phyloP scores from a whole-genome alignment of 2,113 vertebrate species.

The Beaufortia kweichowensis region DNA sequence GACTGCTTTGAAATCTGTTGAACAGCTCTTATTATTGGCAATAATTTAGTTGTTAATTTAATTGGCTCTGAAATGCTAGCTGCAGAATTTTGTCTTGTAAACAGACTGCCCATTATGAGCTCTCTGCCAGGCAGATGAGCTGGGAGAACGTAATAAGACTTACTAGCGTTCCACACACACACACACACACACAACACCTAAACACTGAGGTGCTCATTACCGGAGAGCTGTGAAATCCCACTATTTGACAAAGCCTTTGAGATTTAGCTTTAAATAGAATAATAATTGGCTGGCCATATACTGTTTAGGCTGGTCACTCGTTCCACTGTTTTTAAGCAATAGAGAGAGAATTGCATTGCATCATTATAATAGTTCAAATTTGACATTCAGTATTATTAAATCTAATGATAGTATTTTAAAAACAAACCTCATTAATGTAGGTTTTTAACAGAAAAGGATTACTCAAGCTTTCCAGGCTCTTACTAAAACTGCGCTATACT shows the following conservation, averaged over 20 bases:
- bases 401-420: constrained; percentile 12
- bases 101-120: constrained; percentile 59
- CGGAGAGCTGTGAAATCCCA: constrained; percentile 67
- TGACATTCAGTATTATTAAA: constrained; percentile 3
- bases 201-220: constrained; percentile 54
- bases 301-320: constrained; percentile 11
- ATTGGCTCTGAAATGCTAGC: constrained; percentile 63
- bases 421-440: not conserved
- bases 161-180: constrained; percentile 41
- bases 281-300: constrained; percentile 23
- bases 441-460: too few species aligned
- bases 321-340: not conserved
- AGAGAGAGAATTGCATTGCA: not conserved
- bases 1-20: constrained; percentile 58
- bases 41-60: constrained; percentile 71
- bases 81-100: constrained; percentile 42
- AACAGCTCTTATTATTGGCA: constrained; percentile 46
- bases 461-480: too few species aligned
- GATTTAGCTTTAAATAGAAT: constrained; percentile 13
- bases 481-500: not conserved
- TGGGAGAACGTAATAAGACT: constrained; percentile 34
- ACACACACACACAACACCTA: constrained; percentile 38
- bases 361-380: not conserved
- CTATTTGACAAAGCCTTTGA: constrained; percentile 65
- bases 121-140: constrained; percentile 37